phyloP scores from a whole-genome alignment of 1,140 invertebrate genomes.

The Drosophila kikkawai region DNA sequence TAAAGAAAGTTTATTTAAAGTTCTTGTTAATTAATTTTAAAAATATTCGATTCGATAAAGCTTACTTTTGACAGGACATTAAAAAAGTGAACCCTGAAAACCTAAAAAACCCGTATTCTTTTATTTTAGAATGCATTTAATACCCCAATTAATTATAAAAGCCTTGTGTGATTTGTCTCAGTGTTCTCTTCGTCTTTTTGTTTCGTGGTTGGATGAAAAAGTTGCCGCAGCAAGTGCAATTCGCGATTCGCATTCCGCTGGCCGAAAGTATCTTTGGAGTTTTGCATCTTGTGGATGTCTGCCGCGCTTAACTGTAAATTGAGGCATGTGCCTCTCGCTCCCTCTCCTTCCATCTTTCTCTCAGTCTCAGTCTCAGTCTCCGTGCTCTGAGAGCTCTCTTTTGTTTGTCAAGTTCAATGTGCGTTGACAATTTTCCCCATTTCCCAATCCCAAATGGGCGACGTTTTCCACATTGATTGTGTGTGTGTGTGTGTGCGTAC shows the following conservation, averaged over 20 bases:
- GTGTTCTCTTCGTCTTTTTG: conserved; percentile 6
- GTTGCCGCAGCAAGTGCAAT: conserved; percentile 78
- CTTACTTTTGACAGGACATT: not conserved
- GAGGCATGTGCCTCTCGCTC: conserved; percentile 55
- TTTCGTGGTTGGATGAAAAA: conserved; percentile 60
- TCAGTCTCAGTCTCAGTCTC: not conserved
- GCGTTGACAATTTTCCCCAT: conserved; percentile 82
- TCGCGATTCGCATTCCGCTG: conserved; percentile 71
- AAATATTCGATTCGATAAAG: not conserved
- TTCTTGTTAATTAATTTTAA: not conserved
- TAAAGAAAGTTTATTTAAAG: not conserved
- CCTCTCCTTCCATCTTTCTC: not conserved
- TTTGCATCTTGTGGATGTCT: conserved; percentile 72
- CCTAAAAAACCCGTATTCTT: not conserved
- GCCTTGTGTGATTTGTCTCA: not conserved
- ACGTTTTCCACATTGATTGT: conserved; percentile 69
- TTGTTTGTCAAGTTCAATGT: conserved; percentile 78
- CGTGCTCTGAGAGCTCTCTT: conserved; percentile 7
- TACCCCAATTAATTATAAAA: not conserved
- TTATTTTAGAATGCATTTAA: not conserved
- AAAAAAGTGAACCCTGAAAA: not conserved
- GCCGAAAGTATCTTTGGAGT: conserved; percentile 77
- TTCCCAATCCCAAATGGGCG: conserved; percentile 68
- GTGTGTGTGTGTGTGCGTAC: not conserved
- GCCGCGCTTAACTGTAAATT: conserved; percentile 77